phyloP scores from a whole-genome alignment of 2,113 vertebrate species.

The Toxostoma redivivum region DNA sequence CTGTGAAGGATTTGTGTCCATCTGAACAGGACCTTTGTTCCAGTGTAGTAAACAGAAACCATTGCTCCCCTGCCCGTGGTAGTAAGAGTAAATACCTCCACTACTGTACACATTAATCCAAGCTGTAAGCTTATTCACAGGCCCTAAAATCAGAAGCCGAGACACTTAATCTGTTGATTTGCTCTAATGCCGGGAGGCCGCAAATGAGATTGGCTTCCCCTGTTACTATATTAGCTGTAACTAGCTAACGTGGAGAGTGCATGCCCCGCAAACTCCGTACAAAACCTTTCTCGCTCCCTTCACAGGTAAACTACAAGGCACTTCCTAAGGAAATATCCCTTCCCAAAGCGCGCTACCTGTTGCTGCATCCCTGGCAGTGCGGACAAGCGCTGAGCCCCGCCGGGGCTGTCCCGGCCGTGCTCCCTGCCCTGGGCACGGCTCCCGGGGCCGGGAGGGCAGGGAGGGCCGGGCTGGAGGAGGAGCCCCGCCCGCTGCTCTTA shows the following conservation, averaged over 20 bases:
- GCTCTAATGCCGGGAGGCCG: background rate
- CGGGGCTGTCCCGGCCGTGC: fast-evolving
- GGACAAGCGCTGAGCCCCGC: fast-evolving
- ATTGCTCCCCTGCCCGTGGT: background rate
- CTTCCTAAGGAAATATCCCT: fast-evolving
- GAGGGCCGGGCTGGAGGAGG: background rate
- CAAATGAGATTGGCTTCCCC: background rate
- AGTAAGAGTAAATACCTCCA: background rate
- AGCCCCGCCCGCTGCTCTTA: background rate
- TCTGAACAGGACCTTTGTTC: background rate
- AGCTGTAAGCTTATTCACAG: background rate
- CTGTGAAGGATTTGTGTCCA: too few species aligned
- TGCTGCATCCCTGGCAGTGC: fast-evolving
- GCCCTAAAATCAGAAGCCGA: conserved; percentile 50
- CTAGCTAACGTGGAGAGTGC: fast-evolving
- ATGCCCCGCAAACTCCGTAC: fast-evolving
- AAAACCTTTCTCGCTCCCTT: fast-evolving
- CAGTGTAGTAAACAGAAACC: background rate
- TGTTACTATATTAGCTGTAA: background rate
- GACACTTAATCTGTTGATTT: conserved; percentile 11
- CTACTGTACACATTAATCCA: background rate
- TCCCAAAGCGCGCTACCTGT: fast-evolving
- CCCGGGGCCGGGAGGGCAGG: background rate
- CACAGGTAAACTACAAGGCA: fast-evolving
- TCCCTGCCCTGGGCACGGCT: fast-evolving